Conservation (phyloP, 2,888 invertebrate species). For the Mimachlamys varia region DNA sequence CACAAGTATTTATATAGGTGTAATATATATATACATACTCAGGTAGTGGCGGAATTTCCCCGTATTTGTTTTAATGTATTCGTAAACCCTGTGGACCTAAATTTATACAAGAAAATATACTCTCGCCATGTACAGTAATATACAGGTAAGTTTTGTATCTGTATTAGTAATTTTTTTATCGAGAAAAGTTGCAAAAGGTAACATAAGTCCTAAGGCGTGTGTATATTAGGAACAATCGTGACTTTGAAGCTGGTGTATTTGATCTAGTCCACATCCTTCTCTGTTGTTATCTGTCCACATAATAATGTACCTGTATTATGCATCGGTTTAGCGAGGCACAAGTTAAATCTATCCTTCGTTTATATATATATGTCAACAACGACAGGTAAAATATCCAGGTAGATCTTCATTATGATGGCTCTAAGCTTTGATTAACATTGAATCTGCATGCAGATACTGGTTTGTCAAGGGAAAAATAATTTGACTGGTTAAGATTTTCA, state of each 20-base stretch:
- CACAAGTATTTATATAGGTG: neutral
- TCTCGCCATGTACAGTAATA: neutral
- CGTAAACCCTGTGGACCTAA: neutral
- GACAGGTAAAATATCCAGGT: neutral
- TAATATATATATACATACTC: neutral
- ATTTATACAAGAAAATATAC: neutral
- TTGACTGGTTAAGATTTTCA: neutral
- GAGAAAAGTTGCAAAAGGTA: neutral
- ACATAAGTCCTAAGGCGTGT: neutral
- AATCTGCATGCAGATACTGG: too few relatives aligned
- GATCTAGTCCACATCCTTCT: neutral
- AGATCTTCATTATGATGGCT: neutral
- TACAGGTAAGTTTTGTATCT: neutral
- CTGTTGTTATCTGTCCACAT: neutral
- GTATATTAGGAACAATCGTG: neutral
- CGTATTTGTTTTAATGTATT: neutral
- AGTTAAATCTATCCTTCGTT: neutral
- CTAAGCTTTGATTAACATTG: too few relatives aligned
- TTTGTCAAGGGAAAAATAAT: neutral
- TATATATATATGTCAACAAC: neutral
- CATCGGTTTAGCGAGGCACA: neutral
- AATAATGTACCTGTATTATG: neutral
- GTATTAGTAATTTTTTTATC: neutral
- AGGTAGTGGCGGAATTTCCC: neutral
- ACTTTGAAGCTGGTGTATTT: neutral